Conservation (phyloP, 1,140 invertebrate species). For the Whitmania pigra region DNA sequence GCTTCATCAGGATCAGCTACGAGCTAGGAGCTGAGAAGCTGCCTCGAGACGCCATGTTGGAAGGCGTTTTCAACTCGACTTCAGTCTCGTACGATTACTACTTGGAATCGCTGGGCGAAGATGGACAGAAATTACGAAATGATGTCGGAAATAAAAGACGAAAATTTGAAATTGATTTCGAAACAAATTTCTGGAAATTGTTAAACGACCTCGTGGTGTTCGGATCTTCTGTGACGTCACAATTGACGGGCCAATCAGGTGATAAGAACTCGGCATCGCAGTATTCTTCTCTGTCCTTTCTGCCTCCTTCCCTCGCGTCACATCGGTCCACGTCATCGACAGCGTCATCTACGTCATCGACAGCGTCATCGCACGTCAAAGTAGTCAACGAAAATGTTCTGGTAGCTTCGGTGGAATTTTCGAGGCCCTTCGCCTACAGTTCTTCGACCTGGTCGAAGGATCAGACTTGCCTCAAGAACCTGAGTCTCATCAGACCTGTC, state of each 20-base stretch:
- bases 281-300: background rate
- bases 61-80: background rate
- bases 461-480: background rate
- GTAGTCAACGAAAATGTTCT: conserved; percentile 11
- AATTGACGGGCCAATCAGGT: background rate
- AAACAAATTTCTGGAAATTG: no score
- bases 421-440: conserved; percentile 22
- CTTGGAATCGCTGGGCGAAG: background rate
- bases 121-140: background rate
- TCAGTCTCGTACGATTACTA: background rate
- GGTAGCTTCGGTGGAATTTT: conserved; percentile 20
- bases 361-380: background rate
- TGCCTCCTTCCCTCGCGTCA: background rate
- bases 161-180: no score
- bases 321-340: background rate
- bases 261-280: background rate
- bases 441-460: conserved; percentile 21
- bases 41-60: background rate
- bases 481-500: background rate
- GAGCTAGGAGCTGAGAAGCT: background rate
- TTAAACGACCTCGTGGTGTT: no score
- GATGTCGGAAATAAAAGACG: no score
- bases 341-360: background rate
- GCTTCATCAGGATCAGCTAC: conserved; percentile 3
- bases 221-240: no score